Conservation (phyloP, 2,113 vertebrate species). For the Hyperopisus bebe region DNA sequence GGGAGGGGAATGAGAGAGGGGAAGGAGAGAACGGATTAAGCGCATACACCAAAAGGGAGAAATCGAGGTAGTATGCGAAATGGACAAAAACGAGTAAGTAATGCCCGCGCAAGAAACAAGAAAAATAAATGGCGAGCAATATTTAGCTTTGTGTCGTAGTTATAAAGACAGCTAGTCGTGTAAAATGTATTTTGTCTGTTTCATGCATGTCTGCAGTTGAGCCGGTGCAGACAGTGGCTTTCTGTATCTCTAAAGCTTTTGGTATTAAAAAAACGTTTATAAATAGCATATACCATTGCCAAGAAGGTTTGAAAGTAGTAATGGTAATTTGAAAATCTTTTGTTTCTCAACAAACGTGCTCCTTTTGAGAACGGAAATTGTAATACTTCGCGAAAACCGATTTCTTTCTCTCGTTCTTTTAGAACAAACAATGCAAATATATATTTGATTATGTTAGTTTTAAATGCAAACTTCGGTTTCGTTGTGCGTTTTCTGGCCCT, state of each 20-base stretch:
- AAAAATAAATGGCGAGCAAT: background rate
- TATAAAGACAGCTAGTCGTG: background rate
- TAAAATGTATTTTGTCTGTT: background rate
- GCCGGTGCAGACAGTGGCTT: background rate
- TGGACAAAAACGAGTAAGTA: constrained; percentile 78
- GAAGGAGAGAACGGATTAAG: constrained; percentile 68
- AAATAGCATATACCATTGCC: background rate
- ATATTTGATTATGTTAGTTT: background rate
- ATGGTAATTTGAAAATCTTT: background rate
- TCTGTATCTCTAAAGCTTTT: background rate
- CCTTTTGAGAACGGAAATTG: background rate
- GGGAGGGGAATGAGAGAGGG: constrained; percentile 68
- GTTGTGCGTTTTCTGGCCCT: background rate
- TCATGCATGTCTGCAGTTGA: background rate
- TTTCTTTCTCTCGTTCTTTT: constrained; percentile 3
- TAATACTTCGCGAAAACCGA: constrained; percentile 1
- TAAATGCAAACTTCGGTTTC: constrained; percentile 3
- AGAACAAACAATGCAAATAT: constrained; percentile 15
- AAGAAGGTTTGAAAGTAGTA: background rate
- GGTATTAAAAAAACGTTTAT: background rate
- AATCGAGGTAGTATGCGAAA: constrained; percentile 62
- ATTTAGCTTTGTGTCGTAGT: background rate
- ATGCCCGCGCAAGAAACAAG: background rate
- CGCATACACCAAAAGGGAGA: constrained; percentile 52
- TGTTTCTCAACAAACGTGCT: background rate